Base-by-base conservation (phyloP, 1,140 invertebrate genomes). In the Tachypleus tridentatus region DNA sequence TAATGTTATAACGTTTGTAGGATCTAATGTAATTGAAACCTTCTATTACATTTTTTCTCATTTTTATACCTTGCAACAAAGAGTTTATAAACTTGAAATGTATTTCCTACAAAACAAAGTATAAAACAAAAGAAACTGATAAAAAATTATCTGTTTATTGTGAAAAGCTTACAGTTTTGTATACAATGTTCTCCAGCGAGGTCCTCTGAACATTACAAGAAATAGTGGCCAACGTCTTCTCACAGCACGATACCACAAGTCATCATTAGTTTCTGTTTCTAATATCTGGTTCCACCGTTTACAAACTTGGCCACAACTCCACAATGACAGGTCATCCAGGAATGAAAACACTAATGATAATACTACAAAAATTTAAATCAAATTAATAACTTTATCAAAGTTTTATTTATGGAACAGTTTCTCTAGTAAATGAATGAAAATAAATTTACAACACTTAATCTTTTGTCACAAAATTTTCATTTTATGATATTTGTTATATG, bases 251-350 rank as follows among this genome's bases (percentile, higher is more conserved):
- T 85, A 82, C 91, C 91, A 95, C 71, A 87, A 84, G 51, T 85
- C 81, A 54, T 85, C 82, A 3, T 86, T 81, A 58, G 87, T 82
- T 71, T 90, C 85, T 50, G 85, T 85, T 58, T 84, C 82, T 52
- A 96, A 78, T 48, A 96, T 82, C 47, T 86, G 82, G 58, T 84
- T 81, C 91, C 91, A 95, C 70, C 89, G 83, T 69, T 84, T 80
- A 75, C 91, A 93, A 29, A 94, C 91, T 78, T 89, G 85, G 67
- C 87, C 85, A 68, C 88, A 86, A 76, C 86, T 85, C 86, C 89
- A 91, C 66, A 95, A 77, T 4, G 91, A 93, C 67, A 96, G 83
- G 75, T 95, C 91, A 74, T 97, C 93, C 70, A 96, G 78, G 75
- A 92, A 88, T 48, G 85, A 86, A 76, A 97, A 94, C 65, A 95